Conservation (phyloP, 2,888 invertebrate species). For the Dryococelus australis region DNA sequence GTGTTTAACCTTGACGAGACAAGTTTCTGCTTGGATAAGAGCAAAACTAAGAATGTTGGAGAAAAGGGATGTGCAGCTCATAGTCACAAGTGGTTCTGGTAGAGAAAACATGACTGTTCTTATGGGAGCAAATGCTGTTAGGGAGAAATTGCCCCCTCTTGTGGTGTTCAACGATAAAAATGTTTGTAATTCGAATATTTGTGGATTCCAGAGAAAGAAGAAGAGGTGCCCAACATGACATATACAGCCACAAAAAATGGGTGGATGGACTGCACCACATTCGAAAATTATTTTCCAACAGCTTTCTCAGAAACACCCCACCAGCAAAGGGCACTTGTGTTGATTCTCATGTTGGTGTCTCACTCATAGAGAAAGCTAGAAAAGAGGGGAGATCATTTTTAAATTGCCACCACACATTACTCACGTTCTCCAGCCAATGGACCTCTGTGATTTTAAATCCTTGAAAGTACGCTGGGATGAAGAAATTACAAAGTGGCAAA, state of each 20-base stretch:
- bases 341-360: neutral
- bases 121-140: slow-evolving; percentile 47
- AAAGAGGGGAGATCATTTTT: neutral
- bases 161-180: slow-evolving; percentile 54
- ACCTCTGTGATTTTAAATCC: neutral
- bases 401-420: neutral
- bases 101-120: slow-evolving; percentile 53
- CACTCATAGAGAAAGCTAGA: neutral
- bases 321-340: slow-evolving; percentile 34
- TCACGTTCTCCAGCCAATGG: neutral
- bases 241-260: slow-evolving; percentile 52
- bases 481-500: neutral
- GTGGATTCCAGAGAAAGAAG: slow-evolving; percentile 49
- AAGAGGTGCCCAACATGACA: slow-evolving; percentile 48
- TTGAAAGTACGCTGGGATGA: neutral
- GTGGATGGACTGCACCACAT: slow-evolving; percentile 53
- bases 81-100: slow-evolving; percentile 50
- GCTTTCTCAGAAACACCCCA: slow-evolving; percentile 41
- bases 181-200: slow-evolving; percentile 55
- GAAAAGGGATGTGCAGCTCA: slow-evolving; percentile 40
- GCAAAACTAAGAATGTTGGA: slow-evolving; percentile 48
- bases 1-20: slow-evolving; percentile 50
- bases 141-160: slow-evolving; percentile 53
- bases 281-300: slow-evolving; percentile 50
- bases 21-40: slow-evolving; percentile 48